Conservation (phyloP, 2,888 invertebrate species). For the Hedya salicella region DNA sequence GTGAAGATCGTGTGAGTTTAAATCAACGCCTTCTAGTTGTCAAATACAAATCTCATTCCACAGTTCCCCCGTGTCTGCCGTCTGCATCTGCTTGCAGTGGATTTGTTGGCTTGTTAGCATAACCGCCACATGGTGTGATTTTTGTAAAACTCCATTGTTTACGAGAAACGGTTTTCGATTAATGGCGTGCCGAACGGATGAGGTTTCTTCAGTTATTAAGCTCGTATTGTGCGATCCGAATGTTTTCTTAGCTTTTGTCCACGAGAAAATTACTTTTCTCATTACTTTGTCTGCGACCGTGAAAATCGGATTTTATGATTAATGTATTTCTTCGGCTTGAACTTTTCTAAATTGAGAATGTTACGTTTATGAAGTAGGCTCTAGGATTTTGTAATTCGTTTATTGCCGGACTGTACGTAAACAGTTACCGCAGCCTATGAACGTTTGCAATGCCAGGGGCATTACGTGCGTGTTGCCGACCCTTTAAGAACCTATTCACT, state of each 20-base stretch:
- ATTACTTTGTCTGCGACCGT: neutral
- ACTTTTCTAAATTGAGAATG: no score
- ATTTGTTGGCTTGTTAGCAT: conserved; percentile 4
- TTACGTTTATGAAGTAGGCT: no score
- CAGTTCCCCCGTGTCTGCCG: neutral
- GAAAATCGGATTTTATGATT: neutral
- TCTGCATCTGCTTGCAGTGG: neutral
- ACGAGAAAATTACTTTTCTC: neutral
- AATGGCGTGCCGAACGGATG: neutral
- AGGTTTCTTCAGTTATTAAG: conserved; percentile 5
- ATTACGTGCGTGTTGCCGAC: no score
- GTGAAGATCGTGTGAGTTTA: no score
- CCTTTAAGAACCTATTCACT: no score
- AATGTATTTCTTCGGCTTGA: no score
- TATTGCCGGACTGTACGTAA: no score
- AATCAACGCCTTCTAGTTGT: no score
- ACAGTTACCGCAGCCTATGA: no score
- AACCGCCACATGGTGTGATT: neutral
- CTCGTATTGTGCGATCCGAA: neutral
- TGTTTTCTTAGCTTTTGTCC: neutral
- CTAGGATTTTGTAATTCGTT: no score
- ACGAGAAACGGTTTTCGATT: neutral
- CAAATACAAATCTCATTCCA: neutral
- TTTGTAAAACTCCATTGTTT: conserved; percentile 1
- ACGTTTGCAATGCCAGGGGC: no score